Conservation (phyloP, 2,113 vertebrate species). For the Ptilonorhynchus violaceus region DNA sequence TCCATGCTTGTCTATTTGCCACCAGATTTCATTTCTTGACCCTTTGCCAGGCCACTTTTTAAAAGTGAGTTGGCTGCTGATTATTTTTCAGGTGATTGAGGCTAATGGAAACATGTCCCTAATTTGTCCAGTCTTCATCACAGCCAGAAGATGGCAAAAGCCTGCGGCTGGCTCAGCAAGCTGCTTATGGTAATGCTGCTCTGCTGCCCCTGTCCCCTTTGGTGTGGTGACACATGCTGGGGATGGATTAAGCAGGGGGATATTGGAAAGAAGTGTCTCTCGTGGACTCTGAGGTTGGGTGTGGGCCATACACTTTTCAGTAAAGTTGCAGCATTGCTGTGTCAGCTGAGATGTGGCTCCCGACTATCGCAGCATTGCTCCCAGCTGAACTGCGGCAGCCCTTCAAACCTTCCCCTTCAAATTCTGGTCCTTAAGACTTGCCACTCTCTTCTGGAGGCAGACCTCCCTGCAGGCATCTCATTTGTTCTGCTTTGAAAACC, state of each 20-base stretch:
- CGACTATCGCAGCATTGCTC: background rate
- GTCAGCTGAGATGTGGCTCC: background rate
- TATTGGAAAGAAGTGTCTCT: background rate
- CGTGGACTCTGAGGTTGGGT: background rate
- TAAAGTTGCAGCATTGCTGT: background rate
- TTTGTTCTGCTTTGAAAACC: background rate
- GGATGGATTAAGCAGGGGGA: background rate
- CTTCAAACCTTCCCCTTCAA: background rate
- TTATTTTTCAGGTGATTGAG: conserved; percentile 1
- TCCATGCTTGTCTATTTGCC: background rate
- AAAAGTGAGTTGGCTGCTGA: background rate
- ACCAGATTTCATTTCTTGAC: background rate
- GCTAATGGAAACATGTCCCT: background rate
- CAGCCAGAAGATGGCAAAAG: background rate
- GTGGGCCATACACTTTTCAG: background rate
- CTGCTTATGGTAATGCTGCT: background rate
- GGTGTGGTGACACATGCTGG: background rate
- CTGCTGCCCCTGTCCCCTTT: background rate
- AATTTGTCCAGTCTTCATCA: background rate
- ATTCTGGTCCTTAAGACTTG: background rate
- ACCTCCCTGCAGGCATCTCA: background rate
- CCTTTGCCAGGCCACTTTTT: background rate
- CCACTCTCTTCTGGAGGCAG: background rate
- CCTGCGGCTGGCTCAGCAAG: background rate
- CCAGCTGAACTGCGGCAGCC: background rate